Base-by-base conservation (phyloP, 2,113 vertebrate species). In the Petroica traversi region DNA sequence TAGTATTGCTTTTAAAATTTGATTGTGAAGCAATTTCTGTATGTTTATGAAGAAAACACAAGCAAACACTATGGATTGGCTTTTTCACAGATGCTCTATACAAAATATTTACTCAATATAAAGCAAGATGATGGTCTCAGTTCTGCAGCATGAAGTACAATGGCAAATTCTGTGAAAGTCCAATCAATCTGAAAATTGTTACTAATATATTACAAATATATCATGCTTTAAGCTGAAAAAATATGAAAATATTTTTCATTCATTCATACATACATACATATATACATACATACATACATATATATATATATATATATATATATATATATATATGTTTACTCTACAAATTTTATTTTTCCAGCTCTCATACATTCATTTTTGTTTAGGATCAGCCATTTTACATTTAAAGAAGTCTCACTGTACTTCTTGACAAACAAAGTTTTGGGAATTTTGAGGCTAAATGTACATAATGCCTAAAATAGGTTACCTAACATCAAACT, bases 1-100 rank as follows among this genome's bases (percentile, higher is more conserved):
- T 48, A 77, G 1, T 64, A 63, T 52, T 88, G 2, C 2, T 55
- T 71, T 86, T 57, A 23, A 14, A 73, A 52, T 78, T 93, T 67
- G 19, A n/a, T 9, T 34, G 15, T 34, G 36, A 91, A 89, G 6
- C 7, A 41, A 29, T 63, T 74, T 77, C 12, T 85, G 8, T 61
- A 68, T 2, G 49, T 86, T 86, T 81, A 41, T 41, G 29, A 84
- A 69, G 33, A 62, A 78, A 77, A 48, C 31, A 6, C 5, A 46
- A 55, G 4, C 4, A 91, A 88, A 77, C 0, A 0, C 26, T 43
- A 43, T 19, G 11, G 4, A 51, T 23, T 57, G 8, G 0, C 3
- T 57, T 73, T 82, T 57, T 73, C 9, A 29, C 19, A n/a, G 26
- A 22, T 40, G 4, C 1, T 57, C 2, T 40, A 29, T 59, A 45